A percentile compares a stretch with the other conserved stretches of the same genome.
Conservation (phyloP, 2,797 vertebrate species). For the Semaprochilodus insignis region DNA sequence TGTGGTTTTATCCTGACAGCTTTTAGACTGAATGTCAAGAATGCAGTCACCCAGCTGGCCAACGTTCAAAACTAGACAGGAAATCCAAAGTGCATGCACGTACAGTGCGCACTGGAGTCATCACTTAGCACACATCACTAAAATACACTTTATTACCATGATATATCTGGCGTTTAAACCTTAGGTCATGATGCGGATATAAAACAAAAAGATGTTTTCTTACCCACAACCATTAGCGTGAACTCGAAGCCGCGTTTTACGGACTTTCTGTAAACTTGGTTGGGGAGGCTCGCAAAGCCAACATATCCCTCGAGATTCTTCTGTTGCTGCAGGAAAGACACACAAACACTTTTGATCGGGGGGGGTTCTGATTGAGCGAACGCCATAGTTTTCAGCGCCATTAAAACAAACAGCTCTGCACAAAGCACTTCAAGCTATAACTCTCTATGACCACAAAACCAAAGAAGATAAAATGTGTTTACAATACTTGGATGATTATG, state of each 20-base stretch:
- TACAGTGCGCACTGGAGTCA: neutral
- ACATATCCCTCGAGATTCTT: slow-evolving; percentile 99
- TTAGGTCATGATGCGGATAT: neutral
- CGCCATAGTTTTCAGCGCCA: neutral
- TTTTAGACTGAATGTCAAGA: slow-evolving; percentile 51
- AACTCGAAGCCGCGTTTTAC: slow-evolving; percentile 99
- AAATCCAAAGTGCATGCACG: slow-evolving; percentile 33
- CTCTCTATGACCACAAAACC: slow-evolving; percentile 3
- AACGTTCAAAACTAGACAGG: slow-evolving; percentile 49
- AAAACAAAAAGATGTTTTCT: slow-evolving; percentile 62
- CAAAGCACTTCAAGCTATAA: neutral
- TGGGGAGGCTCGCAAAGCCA: slow-evolving; percentile 98
- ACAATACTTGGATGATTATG: neutral
- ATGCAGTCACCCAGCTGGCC: slow-evolving; percentile 49
- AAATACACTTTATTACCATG: neutral
- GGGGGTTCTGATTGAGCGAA: slow-evolving; percentile 19
- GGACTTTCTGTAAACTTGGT: slow-evolving; percentile 99
- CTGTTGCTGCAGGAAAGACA: slow-evolving; percentile 86
- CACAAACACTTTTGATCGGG: slow-evolving; percentile 32
- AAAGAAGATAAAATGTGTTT: neutral
- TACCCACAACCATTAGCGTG: slow-evolving; percentile 99
- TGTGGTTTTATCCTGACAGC: slow-evolving; percentile 52
- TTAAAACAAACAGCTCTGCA: neutral
- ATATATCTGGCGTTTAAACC: neutral
- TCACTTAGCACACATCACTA: neutral